These are phyloP conservation scores for Drosophila robusta DNA, from an alignment of 2,888 invertebrate genomes.

Conservation along the genomic window DNA sequence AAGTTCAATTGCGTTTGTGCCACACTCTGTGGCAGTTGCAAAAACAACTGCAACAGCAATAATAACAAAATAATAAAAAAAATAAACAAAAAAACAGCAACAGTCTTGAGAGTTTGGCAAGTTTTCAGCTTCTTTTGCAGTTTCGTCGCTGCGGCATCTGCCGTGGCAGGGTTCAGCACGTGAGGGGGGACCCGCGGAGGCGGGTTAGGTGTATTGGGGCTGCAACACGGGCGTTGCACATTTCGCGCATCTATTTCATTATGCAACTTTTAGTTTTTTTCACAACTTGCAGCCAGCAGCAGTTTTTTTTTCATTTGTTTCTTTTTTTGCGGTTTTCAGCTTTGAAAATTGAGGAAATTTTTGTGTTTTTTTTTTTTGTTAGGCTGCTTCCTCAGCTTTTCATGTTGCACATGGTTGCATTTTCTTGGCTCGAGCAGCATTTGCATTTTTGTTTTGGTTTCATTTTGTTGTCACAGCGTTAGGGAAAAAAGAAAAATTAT, in stretches of 20 bases:
- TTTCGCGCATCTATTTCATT: conserved; percentile 81
- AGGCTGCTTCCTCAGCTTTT: conserved; percentile 39
- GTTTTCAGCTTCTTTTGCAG: conserved; percentile 47
- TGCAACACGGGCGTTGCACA: conserved; percentile 62
- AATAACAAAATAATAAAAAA: conserved; percentile 15
- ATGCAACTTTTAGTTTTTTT: conserved; percentile 73
- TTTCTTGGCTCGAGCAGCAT: conserved; percentile 59
- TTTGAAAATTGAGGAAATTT: conserved; percentile 72
- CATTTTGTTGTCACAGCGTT: conserved; percentile 26
- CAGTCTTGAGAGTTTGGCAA: conserved; percentile 67
- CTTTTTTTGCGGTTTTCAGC: conserved; percentile 49
- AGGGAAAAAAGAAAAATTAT: conserved; percentile 41
- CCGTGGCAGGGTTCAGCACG: conserved; percentile 25
- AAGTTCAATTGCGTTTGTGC: conserved; percentile 70
- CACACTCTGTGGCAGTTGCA: conserved; percentile 36
- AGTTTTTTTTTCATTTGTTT: conserved; percentile 19
- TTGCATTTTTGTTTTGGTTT: conserved; percentile 62
- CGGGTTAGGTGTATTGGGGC: conserved; percentile 3
- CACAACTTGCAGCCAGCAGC: conserved; percentile 58
- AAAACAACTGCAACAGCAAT: conserved; percentile 18
- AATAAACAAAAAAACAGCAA: conserved; percentile 18
- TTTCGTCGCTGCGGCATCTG: conserved; percentile 58
- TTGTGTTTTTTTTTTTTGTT: conserved; percentile 25
- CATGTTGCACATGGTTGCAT: conserved; percentile 71
- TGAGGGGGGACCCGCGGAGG: neutral